Percentiles rank a stretch among this genome's conserved stretches.
These are phyloP conservation scores for Pseudeuparius sepicola DNA, from an alignment of 2,888 invertebrate genomes.

Conservation along the genomic window DNA sequence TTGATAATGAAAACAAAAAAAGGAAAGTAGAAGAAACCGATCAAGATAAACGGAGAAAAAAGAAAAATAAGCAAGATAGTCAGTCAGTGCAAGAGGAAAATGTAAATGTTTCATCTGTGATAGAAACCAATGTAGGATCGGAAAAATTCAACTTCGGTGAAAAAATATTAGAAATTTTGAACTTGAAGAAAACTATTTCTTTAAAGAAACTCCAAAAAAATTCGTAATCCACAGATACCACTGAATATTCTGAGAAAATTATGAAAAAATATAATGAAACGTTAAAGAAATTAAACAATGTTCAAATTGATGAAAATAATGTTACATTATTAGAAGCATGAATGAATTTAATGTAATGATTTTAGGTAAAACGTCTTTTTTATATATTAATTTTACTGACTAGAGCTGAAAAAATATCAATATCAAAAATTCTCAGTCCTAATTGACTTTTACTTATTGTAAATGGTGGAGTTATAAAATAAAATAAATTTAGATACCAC, in stretches of 20 bases:
- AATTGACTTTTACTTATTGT: no score
- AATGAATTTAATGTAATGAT: no score
- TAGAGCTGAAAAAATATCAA: no score
- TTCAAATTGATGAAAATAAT: no score
- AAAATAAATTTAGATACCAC: no score
- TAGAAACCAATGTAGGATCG: constrained; percentile 3
- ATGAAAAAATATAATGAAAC: constrained; percentile 63
- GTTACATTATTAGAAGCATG: no score
- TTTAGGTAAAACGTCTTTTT: no score
- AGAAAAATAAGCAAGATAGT: no score
- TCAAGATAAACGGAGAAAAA: constrained; percentile 12
- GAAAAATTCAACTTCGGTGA: constrained; percentile 26
- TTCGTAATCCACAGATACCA: constrained; percentile 38
- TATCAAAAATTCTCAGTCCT: no score
- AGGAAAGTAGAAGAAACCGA: constrained; percentile 26
- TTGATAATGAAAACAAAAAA: constrained; percentile 15
- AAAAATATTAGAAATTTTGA: constrained; percentile 31
- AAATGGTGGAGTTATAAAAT: no score
- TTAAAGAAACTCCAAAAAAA: constrained; percentile 69
- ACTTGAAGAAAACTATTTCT: constrained; percentile 51
- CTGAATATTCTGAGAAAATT: constrained; percentile 57
- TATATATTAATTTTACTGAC: no score
- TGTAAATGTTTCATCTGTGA: not conserved
- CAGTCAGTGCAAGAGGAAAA: constrained; percentile 13
- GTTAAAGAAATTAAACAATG: constrained; percentile 53